A percentile compares a stretch with the other conserved stretches of the same genome.
Conservation (phyloP, 1,140 invertebrate genomes). For the Globodera ellingtonae region DNA sequence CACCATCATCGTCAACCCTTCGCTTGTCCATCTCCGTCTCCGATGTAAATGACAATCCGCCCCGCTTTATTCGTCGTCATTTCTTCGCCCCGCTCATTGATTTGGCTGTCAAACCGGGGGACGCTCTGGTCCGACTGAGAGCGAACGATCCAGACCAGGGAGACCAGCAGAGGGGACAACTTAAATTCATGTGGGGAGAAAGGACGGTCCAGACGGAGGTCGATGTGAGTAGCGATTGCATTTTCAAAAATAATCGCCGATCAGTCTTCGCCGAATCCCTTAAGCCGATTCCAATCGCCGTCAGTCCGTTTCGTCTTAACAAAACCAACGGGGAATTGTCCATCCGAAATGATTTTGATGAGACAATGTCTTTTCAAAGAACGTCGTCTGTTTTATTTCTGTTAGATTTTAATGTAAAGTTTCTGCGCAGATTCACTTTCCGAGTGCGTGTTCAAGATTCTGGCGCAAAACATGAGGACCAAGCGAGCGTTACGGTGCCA, state of each 20-base stretch:
- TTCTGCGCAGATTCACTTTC: slow-evolving; percentile 15
- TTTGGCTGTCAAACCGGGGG: not conserved
- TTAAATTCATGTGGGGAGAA: slow-evolving; percentile 10
- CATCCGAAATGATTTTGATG: slow-evolving; percentile 1
- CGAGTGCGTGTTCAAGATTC: not conserved
- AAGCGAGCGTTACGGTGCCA: slow-evolving; percentile 9
- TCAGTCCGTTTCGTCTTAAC: slow-evolving; percentile 16
- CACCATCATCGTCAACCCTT: not conserved
- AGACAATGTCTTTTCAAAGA: not conserved
- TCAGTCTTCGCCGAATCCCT: not conserved
- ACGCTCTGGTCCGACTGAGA: slow-evolving; percentile 16
- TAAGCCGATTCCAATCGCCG: slow-evolving; percentile 15
- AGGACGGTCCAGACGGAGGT: not conserved
- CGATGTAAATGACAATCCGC: slow-evolving; percentile 19
- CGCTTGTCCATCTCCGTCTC: slow-evolving; percentile 6
- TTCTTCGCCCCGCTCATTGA: slow-evolving; percentile 12
- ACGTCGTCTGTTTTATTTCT: not conserved
- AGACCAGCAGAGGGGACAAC: not conserved
- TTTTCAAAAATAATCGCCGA: not conserved
- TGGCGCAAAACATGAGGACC: slow-evolving; percentile 4
- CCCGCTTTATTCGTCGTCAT: slow-evolving; percentile 11
- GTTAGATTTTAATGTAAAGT: not conserved
- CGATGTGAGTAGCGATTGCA: slow-evolving; percentile 7
- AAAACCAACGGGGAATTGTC: slow-evolving; percentile 4
- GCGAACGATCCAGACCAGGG: not conserved